These are phyloP conservation scores for Nansenia antarctica DNA, from an alignment of 2,113 vertebrate genomes.

Conservation along the genomic window DNA sequence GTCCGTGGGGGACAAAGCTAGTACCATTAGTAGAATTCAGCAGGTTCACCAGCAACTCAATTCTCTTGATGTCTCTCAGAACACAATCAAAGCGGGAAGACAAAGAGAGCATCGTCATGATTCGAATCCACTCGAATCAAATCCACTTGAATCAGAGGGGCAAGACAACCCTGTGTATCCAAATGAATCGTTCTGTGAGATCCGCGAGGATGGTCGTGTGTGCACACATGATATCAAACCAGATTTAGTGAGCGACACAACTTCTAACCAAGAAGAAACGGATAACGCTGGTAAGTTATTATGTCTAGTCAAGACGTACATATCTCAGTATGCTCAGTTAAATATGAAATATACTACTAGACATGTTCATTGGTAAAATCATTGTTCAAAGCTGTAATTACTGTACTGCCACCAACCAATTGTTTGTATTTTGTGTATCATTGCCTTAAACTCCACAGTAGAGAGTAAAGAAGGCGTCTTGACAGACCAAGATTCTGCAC, in stretches of 20 bases:
- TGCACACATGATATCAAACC: constrained; percentile 37
- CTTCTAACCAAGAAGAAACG: constrained; percentile 2
- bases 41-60: constrained; percentile 19
- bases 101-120: neutral
- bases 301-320: neutral
- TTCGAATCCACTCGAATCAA: neutral
- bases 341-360: too few relatives aligned
- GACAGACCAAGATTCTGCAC: constrained; percentile 6
- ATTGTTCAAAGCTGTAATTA: neutral
- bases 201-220: constrained; percentile 35
- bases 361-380: too few relatives aligned
- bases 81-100: neutral
- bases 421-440: neutral
- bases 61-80: neutral
- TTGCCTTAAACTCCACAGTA: too few relatives aligned
- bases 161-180: neutral
- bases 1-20: neutral
- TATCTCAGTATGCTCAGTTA: too few relatives aligned
- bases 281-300: constrained; percentile 17
- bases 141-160: neutral
- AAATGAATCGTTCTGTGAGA: constrained; percentile 32
- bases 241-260: neutral
- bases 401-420: neutral
- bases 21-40: neutral
- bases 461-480: constrained; percentile 11